Conservation (phyloP, 2,797 vertebrate genomes). For the Acestrorhynchus altus region DNA sequence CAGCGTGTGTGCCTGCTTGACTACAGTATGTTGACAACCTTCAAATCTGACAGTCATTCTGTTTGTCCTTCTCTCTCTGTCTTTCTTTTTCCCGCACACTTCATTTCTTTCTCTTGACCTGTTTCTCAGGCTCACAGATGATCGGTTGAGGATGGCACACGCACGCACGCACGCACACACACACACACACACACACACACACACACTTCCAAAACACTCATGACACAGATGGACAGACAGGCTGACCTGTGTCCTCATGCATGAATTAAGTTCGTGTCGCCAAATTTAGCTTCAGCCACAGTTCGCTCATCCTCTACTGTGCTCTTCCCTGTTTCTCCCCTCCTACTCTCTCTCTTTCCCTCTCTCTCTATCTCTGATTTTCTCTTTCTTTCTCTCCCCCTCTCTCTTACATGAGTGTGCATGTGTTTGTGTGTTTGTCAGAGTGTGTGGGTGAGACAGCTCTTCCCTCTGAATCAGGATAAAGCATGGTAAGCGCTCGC, state of each 20-base stretch:
- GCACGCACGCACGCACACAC: neutral
- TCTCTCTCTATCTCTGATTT: neutral
- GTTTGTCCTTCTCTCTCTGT: constrained; percentile 6
- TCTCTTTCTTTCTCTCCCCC: constrained; percentile 21
- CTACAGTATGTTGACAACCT: neutral
- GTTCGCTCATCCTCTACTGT: constrained; percentile 34
- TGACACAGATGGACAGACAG: neutral
- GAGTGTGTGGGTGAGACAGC: constrained; percentile 7
- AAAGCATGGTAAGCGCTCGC: constrained; percentile 45
- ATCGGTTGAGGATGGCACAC: neutral
- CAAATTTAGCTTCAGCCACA: constrained; percentile 36
- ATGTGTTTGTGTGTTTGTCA: constrained; percentile 16
- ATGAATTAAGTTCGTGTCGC: constrained; percentile 27
- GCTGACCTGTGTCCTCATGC: neutral
- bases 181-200: neutral
- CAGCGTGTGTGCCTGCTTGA: neutral
- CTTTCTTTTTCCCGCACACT: neutral
- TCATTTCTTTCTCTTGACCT: neutral
- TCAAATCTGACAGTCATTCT: constrained; percentile 4
- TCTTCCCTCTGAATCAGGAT: constrained; percentile 33
- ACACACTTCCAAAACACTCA: constrained; percentile 1
- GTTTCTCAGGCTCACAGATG: neutral
- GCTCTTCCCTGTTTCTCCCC: neutral
- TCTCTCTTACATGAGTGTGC: constrained; percentile 27
- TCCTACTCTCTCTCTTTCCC: neutral